Evolutionary conservation across 64 coral and sea anemone species (phyloP).

Genomic region (Porites lutea): DNA sequence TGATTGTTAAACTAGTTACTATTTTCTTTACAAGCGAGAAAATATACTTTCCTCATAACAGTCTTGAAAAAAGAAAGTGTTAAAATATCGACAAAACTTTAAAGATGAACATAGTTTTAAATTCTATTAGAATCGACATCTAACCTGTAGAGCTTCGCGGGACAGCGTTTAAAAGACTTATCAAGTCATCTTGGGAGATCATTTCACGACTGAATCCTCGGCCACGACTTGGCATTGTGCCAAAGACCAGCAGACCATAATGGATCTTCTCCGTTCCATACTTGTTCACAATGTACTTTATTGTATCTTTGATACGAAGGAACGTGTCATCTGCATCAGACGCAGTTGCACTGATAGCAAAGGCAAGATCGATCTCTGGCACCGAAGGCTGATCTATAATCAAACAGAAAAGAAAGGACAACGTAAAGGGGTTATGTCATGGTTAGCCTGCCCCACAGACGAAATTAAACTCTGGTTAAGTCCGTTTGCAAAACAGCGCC

Average conservation of each 20-base stretch:
- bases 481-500: no score
- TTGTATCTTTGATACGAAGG: slow-evolving; percentile 28
- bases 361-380: slow-evolving; percentile 41
- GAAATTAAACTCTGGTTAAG: no score
- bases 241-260: slow-evolving; percentile 21
- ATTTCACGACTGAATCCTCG: slow-evolving; percentile 10
- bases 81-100: no score
- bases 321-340: slow-evolving; percentile 21
- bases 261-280: slow-evolving; percentile 40
- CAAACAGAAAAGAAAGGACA: background rate
- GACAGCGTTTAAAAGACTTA: background rate
- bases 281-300: slow-evolving; percentile 31
- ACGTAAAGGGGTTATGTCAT: no score
- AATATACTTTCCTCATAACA: no score
- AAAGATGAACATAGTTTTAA: no score
- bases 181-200: slow-evolving; percentile 18
- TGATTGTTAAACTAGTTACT: no score
- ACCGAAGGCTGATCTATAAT: slow-evolving; percentile 3
- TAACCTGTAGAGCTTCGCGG: slow-evolving; percentile 37
- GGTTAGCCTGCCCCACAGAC: no score
- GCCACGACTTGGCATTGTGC: background rate
- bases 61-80: no score
- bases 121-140: background rate
- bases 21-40: no score
- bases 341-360: slow-evolving; percentile 31